These are phyloP conservation scores for Passerina amoena DNA, from an alignment of 2,113 vertebrate genomes.

Conservation along the genomic window DNA sequence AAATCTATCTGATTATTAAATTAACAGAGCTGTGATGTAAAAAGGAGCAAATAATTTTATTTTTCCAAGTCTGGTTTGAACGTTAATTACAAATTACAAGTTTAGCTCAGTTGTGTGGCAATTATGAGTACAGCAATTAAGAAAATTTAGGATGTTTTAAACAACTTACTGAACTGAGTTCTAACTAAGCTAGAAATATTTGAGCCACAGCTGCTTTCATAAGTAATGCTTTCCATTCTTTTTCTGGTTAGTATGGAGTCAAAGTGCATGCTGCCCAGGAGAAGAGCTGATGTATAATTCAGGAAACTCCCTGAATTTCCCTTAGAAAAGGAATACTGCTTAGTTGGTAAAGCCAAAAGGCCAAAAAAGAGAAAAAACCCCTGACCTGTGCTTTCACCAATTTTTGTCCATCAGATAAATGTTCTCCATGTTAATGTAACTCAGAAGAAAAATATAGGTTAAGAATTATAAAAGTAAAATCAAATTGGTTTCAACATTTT, in stretches of 20 bases:
- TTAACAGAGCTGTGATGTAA: slow-evolving; percentile 14
- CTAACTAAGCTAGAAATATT: not conserved
- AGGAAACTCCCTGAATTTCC: not conserved
- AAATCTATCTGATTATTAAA: slow-evolving; percentile 15
- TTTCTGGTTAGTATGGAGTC: not conserved
- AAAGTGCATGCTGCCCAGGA: not conserved
- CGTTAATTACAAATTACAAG: not conserved
- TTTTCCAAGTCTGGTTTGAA: not conserved
- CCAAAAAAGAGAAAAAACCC: not conserved
- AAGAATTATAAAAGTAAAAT: not conserved
- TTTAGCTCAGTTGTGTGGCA: not conserved
- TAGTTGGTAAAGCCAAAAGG: not conserved
- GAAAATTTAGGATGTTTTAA: not conserved
- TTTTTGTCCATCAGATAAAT: not conserved
- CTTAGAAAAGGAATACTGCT: not conserved
- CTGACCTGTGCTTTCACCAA: not conserved
- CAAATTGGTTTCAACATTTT: not conserved
- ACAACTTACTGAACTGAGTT: not conserved
- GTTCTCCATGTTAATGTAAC: not conserved
- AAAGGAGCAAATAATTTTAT: not conserved
- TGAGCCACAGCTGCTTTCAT: not conserved
- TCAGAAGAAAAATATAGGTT: not conserved
- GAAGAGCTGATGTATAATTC: not conserved
- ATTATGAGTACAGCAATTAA: not conserved
- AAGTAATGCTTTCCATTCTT: not conserved